Evolutionary conservation across 2,888 invertebrate genomes (phyloP), one percentile per base, ranked within the genome.

Genomic region (Cheilosia vernalis): DNA sequence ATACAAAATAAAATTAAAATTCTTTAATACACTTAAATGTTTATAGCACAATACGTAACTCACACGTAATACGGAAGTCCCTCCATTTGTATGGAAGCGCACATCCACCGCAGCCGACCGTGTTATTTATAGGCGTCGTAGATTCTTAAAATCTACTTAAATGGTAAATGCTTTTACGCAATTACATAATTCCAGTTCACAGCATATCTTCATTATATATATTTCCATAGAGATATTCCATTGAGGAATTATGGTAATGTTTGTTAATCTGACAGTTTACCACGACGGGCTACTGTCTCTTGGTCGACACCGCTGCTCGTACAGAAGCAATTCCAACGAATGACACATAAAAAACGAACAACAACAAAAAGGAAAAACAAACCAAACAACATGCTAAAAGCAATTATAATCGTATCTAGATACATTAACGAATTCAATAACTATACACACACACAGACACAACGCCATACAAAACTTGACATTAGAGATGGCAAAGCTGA

Each of bases 391-490:
- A 55, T 42, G 70, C 56, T 72, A 49, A 73, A 80, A 80, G 80
- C 80, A 80, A 80, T 80, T 72, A 80, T 67, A 64, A 80, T 73
- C 73, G 42, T 80, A 80, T 80, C 80, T 73, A 60, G 73, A 80
- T 80, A 80, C 80, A 80, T 80, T 80, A 80, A 66, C 60, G 73
- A 73, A 80, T 80, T 80, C 73, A 80, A 80, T 80, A 66, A 80
- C 80, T 60, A 61, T 47, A 73, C 53, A 73, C 51, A 73, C 51
- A 60, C 9, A 9, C 53, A 61, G 47, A 61, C 51, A 66, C 51
- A 60, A 0, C 3, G 9, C 2, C 37, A 37, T 21, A 21, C 49
- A 79, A 66, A 58, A 64, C 53, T 73, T 73, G 66, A 37, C 66
- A 47, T 73, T 73, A 72, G 79, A 58, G 79, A 64, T 78, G 69